Conservation (phyloP, 2,797 vertebrate genomes). For the Parauchenoglanis ngamensis region DNA sequence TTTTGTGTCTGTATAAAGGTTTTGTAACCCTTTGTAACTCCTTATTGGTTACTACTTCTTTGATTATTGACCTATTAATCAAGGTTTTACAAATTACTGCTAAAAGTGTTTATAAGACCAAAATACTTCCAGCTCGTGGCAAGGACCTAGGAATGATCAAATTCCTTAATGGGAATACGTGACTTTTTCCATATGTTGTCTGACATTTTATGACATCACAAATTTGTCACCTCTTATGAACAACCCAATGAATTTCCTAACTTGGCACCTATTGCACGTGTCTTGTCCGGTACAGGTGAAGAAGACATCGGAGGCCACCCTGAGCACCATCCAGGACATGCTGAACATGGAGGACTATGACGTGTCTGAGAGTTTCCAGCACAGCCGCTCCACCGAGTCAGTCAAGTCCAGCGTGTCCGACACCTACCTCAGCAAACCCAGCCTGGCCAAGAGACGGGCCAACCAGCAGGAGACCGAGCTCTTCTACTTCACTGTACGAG, state of each 20-base stretch:
- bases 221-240: not conserved
- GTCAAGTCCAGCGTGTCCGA: conserved; percentile 96
- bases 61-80: not conserved
- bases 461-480: conserved; percentile 99
- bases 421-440: conserved; percentile 97
- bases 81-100: not conserved
- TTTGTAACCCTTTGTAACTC: not conserved
- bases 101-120: not conserved
- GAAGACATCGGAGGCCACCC: conserved; percentile 95
- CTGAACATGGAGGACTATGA: conserved; percentile 94
- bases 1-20: not conserved
- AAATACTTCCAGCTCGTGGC: not conserved
- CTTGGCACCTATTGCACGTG: not conserved
- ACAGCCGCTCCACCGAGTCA: conserved; percentile 96
- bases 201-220: not conserved
- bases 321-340: conserved; percentile 96
- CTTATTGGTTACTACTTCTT: not conserved
- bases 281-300: conserved; percentile 80
- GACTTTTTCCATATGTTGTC: not conserved
- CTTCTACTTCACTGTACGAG: conserved; percentile 94
- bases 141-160: not conserved
- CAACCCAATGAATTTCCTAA: not conserved
- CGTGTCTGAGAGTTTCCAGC: conserved; percentile 95
- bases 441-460: conserved; percentile 92
- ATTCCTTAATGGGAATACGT: not conserved